phyloP scores from a whole-genome alignment of 2,797 vertebrate genomes.

The Alosa sapidissima region DNA sequence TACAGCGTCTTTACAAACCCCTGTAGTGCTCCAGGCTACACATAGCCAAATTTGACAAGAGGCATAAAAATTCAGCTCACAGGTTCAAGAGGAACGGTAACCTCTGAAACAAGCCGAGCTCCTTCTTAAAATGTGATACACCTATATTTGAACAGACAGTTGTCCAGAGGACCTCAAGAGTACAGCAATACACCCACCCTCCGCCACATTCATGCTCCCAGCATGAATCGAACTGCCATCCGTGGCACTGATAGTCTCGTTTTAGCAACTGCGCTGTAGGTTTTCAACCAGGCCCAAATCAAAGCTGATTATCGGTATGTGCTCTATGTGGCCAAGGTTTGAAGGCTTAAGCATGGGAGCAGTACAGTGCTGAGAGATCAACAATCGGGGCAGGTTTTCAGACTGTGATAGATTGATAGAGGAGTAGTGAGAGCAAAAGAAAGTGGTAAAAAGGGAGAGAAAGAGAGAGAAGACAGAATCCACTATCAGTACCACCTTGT shows the following conservation, averaged over 20 bases:
- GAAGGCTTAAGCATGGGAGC: neutral
- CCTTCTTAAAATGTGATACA: constrained; percentile 16
- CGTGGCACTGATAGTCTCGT: neutral
- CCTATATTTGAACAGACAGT: constrained; percentile 6
- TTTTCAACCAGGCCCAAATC: neutral
- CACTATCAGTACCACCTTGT: neutral
- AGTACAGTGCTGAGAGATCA: neutral
- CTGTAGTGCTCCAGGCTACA: constrained; percentile 1
- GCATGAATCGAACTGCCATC: neutral
- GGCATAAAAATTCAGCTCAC: neutral
- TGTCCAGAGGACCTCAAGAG: neutral
- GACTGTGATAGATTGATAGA: neutral
- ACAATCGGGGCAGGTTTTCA: neutral
- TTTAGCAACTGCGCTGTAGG: neutral
- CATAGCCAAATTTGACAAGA: neutral
- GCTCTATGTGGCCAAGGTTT: neutral
- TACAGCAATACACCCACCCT: neutral
- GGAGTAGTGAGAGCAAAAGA: neutral
- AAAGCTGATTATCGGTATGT: neutral
- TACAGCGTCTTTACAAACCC: neutral
- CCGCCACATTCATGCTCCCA: neutral
- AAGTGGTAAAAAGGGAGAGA: neutral
- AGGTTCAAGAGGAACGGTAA: neutral
- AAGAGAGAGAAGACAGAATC: neutral
- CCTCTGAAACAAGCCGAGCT: constrained; percentile 3